Evolutionary conservation across 1,140 invertebrate species (phyloP).

Genomic region (Oryctes rhinoceros): DNA sequence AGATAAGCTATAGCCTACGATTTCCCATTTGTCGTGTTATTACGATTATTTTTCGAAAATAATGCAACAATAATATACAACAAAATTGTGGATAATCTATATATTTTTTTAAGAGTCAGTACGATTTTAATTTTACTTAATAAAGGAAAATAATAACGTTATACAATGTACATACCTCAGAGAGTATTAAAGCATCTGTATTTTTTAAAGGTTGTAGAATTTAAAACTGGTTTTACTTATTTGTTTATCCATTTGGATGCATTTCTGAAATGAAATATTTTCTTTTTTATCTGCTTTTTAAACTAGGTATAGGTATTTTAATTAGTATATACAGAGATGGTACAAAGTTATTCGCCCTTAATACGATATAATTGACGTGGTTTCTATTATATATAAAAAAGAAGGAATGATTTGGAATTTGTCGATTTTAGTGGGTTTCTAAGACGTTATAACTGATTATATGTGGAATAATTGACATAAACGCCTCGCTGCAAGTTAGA

Average conservation of each 20-base stretch:
- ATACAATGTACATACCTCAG: slow-evolving; percentile 24
- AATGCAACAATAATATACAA: no score
- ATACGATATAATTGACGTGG: background rate
- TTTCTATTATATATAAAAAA: no score
- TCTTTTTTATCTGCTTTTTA: background rate
- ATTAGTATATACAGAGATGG: background rate
- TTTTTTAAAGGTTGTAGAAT: slow-evolving; percentile 32
- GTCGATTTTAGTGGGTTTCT: no score
- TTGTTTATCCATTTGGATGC: slow-evolving; percentile 51
- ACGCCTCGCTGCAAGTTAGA: no score
- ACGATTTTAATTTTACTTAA: background rate
- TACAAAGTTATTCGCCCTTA: slow-evolving; percentile 11
- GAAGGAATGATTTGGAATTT: no score
- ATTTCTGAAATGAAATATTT: slow-evolving; percentile 46
- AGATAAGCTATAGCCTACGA: background rate
- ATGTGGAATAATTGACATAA: no score
- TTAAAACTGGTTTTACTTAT: slow-evolving; percentile 39
- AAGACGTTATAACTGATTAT: no score
- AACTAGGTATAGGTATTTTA: background rate
- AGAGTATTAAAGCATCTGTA: slow-evolving; percentile 35
- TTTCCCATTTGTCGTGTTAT: no score
- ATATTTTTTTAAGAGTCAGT: background rate
- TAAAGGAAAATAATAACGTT: background rate
- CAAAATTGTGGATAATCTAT: background rate
- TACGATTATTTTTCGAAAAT: background rate